Percentiles rank a stretch among this genome's conserved stretches.
These are phyloP conservation scores for Torymus tubicola DNA, from an alignment of 2,888 invertebrate genomes.

Conservation along the genomic window DNA sequence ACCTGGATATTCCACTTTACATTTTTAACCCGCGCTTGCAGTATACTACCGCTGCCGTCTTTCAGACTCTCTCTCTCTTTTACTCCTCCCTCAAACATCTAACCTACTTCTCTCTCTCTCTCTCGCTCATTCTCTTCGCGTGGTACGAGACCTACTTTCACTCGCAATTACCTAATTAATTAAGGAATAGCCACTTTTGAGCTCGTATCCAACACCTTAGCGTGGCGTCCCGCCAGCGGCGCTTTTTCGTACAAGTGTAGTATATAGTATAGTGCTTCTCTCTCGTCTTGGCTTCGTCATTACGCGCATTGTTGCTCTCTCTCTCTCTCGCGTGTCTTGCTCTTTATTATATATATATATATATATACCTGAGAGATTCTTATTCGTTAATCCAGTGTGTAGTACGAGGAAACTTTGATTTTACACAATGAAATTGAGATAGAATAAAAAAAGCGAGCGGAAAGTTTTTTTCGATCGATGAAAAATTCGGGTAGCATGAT, in stretches of 20 bases:
- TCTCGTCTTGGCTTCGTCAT: slow-evolving; percentile 18
- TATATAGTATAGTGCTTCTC: slow-evolving; percentile 35
- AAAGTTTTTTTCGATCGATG: too few relatives aligned
- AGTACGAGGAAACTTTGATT: too few relatives aligned
- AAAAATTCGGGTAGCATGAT: too few relatives aligned
- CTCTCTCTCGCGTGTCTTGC: too few relatives aligned
- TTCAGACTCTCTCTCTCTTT: neutral
- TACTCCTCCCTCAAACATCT: slow-evolving; percentile 4
- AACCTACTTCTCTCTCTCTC: slow-evolving; percentile 34
- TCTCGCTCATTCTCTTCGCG: neutral
- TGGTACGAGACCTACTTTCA: slow-evolving; percentile 22
- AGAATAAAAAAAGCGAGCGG: too few relatives aligned
- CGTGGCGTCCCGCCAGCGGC: neutral
- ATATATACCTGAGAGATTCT: too few relatives aligned
- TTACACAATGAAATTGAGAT: too few relatives aligned
- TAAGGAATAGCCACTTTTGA: slow-evolving; percentile 39
- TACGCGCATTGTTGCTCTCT: neutral
- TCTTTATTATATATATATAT: slow-evolving; percentile 28
- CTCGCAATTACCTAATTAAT: slow-evolving; percentile 46
- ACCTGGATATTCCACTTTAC: slow-evolving; percentile 22
- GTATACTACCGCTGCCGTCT: neutral
- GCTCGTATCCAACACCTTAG: neutral
- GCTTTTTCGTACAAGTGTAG: neutral
- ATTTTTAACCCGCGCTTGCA: slow-evolving; percentile 7
- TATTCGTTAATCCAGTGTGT: too few relatives aligned